phyloP scores from a whole-genome alignment of 2,888 invertebrate species.

The Drepanosiphum platanoidis region DNA sequence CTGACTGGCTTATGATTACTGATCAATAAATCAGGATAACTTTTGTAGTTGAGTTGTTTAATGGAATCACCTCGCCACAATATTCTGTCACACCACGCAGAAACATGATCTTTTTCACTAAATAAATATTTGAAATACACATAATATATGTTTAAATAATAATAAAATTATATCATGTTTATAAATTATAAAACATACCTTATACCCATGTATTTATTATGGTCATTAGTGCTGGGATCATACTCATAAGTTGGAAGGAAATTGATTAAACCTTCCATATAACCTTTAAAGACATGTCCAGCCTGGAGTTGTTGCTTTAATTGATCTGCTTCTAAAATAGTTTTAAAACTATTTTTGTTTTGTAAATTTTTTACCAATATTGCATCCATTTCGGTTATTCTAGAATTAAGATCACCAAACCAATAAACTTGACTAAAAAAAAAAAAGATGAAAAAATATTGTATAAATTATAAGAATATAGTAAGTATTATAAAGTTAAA shows the following conservation, averaged over 20 bases:
- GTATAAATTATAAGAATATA: too few relatives aligned
- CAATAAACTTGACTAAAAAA: slow-evolving; percentile 87
- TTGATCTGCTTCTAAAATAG: slow-evolving; percentile 85
- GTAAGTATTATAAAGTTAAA: too few relatives aligned
- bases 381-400: slow-evolving; percentile 84
- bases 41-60: slow-evolving; percentile 78
- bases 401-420: slow-evolving; percentile 97
- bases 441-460: too few relatives aligned
- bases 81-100: slow-evolving; percentile 98
- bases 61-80: slow-evolving; percentile 90
- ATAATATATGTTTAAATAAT: slow-evolving; percentile 27
- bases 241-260: slow-evolving; percentile 98
- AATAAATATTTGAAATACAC: slow-evolving; percentile 47
- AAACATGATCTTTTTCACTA: slow-evolving; percentile 95
- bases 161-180: slow-evolving; percentile 11
- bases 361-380: slow-evolving; percentile 77
- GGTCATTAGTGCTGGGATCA: slow-evolving; percentile 92
- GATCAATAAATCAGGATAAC: slow-evolving; percentile 83
- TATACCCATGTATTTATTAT: too few relatives aligned
- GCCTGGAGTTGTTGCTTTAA: slow-evolving; percentile 79
- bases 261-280: slow-evolving; percentile 84
- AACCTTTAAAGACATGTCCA: slow-evolving; percentile 82
- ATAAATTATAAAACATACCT: slow-evolving; percentile 71
- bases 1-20: slow-evolving; percentile 99
- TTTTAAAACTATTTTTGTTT: slow-evolving; percentile 70